Evolutionary conservation across 2,888 invertebrate genomes (phyloP), one percentile per base, ranked within the genome.

Genomic region (Alviniconcha strummeri): DNA sequence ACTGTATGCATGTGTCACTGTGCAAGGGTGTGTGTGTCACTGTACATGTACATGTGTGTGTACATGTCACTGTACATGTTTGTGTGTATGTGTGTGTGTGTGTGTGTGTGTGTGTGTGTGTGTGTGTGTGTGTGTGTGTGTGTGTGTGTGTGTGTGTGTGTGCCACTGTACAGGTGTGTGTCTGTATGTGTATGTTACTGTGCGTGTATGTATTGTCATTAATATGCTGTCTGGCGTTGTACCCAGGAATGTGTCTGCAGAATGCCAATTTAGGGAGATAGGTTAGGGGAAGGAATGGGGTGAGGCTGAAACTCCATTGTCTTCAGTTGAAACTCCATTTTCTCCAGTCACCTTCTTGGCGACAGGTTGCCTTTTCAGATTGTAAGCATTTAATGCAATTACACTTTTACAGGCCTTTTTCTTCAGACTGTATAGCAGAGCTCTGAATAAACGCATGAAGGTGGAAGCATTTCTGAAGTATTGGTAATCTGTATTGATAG

Each of bases 41-140:
- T 71, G 71, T 71, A n/a, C 17, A n/a, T 71, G 71, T 71, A n/a
- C 17, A n/a, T 71, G 71, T 71, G 71, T 19, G 71, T 71, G 71
- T 71, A n/a, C n/a, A 19, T 71, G 71, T 71, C 15, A 17, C 15
- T 71, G 71, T 71, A n/a, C 17, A n/a, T 71, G 8, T 71, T 8
- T 71, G 71, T 71, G 9, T 71, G 9, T 8, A 6, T 13, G 9
- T 9, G 11, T 64, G 64, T 64, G 64, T 64, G 64, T 64, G 64
- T 71, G 17, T n/a, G 7, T n/a, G 17, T 71, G 64, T 64, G 64
- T 64, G 64, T 71, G 2, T 71, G 19, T 71, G 4, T 71, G 19
- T 71, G 19, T 71, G 4, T 71, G 19, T 71, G 19, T 71, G 4
- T 71, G 19, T 71, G 19, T 71, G 4, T 71, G 19, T 71, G 8